Conservation (phyloP, 1,140 invertebrate genomes). For the Zaprionus capensis region DNA sequence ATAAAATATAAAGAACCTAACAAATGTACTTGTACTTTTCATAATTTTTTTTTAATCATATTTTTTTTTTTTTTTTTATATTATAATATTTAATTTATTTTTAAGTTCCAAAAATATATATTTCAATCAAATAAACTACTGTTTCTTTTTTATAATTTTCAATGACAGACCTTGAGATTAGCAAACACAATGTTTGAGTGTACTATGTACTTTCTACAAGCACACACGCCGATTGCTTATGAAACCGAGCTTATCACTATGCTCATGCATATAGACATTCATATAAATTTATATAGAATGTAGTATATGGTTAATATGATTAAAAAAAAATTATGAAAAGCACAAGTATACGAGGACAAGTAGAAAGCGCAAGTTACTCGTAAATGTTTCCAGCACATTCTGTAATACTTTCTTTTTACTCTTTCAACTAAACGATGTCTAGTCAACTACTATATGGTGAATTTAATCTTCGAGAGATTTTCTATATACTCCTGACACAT, state of each 20-base stretch:
- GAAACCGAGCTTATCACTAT: slow-evolving; percentile 52
- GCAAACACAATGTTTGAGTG: slow-evolving; percentile 7
- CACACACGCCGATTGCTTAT: slow-evolving; percentile 29
- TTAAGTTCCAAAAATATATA: background rate
- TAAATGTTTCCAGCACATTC: slow-evolving; percentile 2
- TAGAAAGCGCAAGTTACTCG: background rate
- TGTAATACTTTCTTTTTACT: background rate
- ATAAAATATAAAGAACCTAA: background rate
- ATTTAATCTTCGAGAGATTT: background rate
- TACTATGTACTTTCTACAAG: slow-evolving; percentile 18
- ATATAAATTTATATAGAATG: background rate
- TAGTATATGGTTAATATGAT: background rate
- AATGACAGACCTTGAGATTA: background rate
- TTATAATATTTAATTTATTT: slow-evolving; percentile 3
- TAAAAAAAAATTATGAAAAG: background rate
- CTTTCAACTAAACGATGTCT: background rate
- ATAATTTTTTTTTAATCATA: too few species aligned
- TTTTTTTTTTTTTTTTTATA: too few species aligned
- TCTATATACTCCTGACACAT: background rate
- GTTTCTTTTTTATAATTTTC: background rate
- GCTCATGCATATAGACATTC: background rate
- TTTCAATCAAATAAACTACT: background rate
- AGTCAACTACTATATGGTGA: background rate
- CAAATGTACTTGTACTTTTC: background rate
- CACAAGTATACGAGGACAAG: background rate